Conservation (phyloP, 2,888 invertebrate genomes). For the Cheiracanthium punctorium region DNA sequence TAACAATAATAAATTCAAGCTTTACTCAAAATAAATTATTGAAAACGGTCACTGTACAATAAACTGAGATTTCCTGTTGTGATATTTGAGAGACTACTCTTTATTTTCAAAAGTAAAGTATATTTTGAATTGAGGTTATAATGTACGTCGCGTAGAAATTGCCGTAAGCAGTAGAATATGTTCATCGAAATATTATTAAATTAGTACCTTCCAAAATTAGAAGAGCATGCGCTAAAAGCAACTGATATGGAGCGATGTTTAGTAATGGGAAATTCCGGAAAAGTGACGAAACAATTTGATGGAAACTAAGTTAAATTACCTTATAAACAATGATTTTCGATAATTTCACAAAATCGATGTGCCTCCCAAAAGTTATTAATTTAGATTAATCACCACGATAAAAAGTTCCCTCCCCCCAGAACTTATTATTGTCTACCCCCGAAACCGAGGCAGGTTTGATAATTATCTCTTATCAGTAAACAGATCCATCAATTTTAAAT, state of each 20-base stretch:
- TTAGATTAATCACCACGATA: background rate
- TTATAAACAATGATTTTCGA: background rate
- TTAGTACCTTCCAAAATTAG: background rate
- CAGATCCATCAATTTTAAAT: background rate
- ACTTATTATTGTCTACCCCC: background rate
- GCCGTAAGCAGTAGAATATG: too few relatives aligned
- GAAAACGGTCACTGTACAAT: too few relatives aligned
- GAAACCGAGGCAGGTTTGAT: background rate
- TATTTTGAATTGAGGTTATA: too few relatives aligned
- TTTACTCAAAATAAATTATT: too few relatives aligned
- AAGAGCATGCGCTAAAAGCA: background rate
- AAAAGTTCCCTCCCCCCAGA: background rate
- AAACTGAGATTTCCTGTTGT: too few relatives aligned
- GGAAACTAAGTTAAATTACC: background rate
- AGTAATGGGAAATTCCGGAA: background rate
- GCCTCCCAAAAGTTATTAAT: background rate
- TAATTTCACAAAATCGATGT: background rate
- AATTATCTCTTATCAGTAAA: background rate
- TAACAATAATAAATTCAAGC: too few relatives aligned
- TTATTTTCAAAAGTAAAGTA: too few relatives aligned
- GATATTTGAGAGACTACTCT: too few relatives aligned
- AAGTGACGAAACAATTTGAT: background rate
- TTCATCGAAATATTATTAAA: too few relatives aligned
- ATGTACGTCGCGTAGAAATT: too few relatives aligned
- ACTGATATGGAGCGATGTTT: background rate